Conservation (phyloP, 2,113 vertebrate species). For the Oreochromis tanganicae region DNA sequence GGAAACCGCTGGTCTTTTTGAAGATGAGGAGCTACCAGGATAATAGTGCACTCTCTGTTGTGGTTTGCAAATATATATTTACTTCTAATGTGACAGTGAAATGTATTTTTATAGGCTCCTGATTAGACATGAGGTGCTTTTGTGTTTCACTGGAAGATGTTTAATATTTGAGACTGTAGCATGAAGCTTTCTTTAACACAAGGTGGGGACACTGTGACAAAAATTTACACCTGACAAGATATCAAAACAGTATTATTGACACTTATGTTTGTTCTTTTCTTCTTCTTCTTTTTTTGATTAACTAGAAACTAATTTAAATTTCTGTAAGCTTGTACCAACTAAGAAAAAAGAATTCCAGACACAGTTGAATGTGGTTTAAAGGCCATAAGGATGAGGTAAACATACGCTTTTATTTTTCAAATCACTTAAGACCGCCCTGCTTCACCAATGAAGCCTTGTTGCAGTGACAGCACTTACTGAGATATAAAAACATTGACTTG, state of each 20-base stretch:
- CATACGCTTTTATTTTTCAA: neutral
- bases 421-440: slow-evolving; percentile 1
- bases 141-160: neutral
- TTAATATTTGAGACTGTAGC: neutral
- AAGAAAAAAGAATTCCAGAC: neutral
- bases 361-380: neutral
- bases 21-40: neutral
- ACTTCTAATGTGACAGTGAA: neutral
- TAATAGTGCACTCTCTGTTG: neutral
- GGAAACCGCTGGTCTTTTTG: neutral
- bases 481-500: neutral
- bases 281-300: neutral
- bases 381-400: neutral
- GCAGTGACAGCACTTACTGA: slow-evolving; percentile 20
- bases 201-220: neutral
- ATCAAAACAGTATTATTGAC: neutral
- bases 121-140: neutral
- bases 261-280: neutral
- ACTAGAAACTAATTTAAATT: neutral
- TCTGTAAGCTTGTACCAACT: neutral
- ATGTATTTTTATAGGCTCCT: neutral
- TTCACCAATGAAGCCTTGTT: neutral
- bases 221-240: too few species aligned
- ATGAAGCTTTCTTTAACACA: neutral
- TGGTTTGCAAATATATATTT: neutral